Conservation (phyloP, 1,140 invertebrate genomes). For the Meloidogyne exigua region DNA sequence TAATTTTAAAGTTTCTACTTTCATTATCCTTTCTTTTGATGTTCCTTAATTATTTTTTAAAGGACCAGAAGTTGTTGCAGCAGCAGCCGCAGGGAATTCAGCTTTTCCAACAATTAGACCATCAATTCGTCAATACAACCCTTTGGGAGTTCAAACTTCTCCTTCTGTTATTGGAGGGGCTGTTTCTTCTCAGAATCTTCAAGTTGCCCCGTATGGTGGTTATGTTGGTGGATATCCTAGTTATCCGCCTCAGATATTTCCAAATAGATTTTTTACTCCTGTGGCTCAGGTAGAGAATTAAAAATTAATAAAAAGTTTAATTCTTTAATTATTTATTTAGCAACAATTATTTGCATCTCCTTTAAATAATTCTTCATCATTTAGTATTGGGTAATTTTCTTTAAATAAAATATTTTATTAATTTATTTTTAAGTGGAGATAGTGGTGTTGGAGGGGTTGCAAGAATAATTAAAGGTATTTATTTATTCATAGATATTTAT, state of each 20-base stretch:
- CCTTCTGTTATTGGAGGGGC: neutral
- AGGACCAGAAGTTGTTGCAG: neutral
- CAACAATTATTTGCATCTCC: neutral
- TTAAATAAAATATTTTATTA: neutral
- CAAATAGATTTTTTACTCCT: neutral
- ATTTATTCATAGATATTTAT: neutral
- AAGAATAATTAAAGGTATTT: conserved; percentile 12
- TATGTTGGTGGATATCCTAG: neutral
- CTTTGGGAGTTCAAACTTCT: neutral
- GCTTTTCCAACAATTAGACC: neutral
- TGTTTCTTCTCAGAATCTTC: neutral
- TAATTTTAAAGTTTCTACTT: neutral
- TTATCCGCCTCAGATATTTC: neutral
- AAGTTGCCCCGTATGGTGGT: neutral
- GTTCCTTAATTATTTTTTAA: neutral
- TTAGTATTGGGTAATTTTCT: neutral
- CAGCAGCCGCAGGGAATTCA: neutral
- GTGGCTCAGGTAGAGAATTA: neutral
- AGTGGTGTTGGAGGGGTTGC: conserved; percentile 9
- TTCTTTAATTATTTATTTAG: neutral
- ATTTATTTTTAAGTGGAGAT: conserved; percentile 4
- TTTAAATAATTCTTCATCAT: neutral
- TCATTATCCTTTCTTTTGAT: no score
- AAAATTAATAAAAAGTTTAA: neutral
- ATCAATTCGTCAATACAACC: neutral